Percentiles rank a stretch among this genome's conserved stretches.
phyloP scores from a whole-genome alignment of 2,888 invertebrate species.

The Melinaea menophilus region DNA sequence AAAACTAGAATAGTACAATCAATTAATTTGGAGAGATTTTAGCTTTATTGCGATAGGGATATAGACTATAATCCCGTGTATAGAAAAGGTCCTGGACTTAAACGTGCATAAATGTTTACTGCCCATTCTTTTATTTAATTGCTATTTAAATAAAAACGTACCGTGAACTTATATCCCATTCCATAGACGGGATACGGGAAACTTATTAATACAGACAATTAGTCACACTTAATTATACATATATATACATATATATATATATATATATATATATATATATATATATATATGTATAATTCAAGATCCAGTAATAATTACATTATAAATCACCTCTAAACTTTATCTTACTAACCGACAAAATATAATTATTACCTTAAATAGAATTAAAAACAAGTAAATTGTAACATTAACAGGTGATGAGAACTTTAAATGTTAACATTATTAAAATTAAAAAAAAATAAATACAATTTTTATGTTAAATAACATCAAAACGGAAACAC shows the following conservation, averaged over 20 bases:
- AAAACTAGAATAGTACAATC: too few relatives aligned
- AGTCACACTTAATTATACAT: neutral
- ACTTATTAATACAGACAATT: slow-evolving; percentile 10
- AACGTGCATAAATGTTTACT: slow-evolving; percentile 69
- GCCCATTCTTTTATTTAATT: slow-evolving; percentile 75
- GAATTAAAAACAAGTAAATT: slow-evolving; percentile 16
- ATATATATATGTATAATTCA: neutral
- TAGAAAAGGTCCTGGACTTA: slow-evolving; percentile 37
- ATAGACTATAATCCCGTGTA: slow-evolving; percentile 33
- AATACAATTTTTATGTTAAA: neutral
- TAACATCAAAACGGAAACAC: slow-evolving; percentile 17
- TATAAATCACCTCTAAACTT: neutral
- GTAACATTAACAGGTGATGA: slow-evolving; percentile 21
- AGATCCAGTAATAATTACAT: neutral
- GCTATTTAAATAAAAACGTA: slow-evolving; percentile 74
- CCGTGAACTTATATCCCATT: slow-evolving; percentile 63
- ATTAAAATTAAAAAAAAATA: neutral
- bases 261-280: neutral
- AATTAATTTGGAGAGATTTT: neutral
- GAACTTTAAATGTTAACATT: neutral
- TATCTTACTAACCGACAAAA: slow-evolving; percentile 10
- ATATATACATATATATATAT: neutral
- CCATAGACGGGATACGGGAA: neutral
- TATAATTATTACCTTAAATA: slow-evolving; percentile 7
- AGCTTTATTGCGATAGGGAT: slow-evolving; percentile 40